A percentile compares a stretch with the other conserved stretches of the same genome.
Conservation (phyloP, 2,113 vertebrate genomes). For the Parotia lawesii region DNA sequence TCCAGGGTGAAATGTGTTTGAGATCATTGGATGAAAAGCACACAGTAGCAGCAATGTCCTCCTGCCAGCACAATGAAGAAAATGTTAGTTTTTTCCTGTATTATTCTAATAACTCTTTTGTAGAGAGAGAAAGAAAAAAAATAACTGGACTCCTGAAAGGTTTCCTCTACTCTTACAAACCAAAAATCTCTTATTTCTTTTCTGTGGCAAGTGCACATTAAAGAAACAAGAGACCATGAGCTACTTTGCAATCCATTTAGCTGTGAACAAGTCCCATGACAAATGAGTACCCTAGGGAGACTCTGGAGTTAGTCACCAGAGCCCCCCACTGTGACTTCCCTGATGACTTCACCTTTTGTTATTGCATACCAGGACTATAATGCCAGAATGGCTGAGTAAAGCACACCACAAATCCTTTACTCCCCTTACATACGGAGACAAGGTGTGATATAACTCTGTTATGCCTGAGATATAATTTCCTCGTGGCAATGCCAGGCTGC, state of each 20-base stretch:
- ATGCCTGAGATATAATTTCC: neutral
- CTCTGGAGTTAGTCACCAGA: neutral
- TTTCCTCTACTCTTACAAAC: neutral
- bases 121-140: neutral
- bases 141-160: neutral
- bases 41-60: neutral
- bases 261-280: neutral
- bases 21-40: neutral
- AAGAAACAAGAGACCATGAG: neutral
- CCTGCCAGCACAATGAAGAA: neutral
- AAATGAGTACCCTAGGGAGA: neutral
- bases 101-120: neutral
- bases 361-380: neutral
- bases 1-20: neutral
- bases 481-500: neutral
- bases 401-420: neutral
- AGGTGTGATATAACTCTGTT: neutral
- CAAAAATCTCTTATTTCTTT: neutral
- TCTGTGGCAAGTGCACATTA: neutral
- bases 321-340: neutral
- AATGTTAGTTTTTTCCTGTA: neutral
- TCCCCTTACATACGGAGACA: fast-evolving
- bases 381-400: neutral
- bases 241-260: neutral
- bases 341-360: neutral